Evolutionary conservation across 2,888 invertebrate species (phyloP).

Genomic region (Synanthedon formicaeformis): DNA sequence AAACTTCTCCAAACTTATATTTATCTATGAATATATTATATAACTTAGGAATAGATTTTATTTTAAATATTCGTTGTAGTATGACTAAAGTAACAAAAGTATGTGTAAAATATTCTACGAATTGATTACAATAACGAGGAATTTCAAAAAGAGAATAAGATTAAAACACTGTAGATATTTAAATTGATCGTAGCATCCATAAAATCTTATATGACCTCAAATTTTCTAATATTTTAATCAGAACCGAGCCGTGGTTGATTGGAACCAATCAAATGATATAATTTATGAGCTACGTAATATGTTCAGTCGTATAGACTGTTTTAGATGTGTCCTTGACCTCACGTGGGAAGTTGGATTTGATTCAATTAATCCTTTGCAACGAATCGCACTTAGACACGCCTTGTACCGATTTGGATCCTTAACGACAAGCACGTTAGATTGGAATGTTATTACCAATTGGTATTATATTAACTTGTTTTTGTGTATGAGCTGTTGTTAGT

Average conservation of each 20-base stretch:
- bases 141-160: too few relatives aligned
- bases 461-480: too few relatives aligned
- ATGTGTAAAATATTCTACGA: too few relatives aligned
- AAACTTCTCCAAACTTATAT: too few relatives aligned
- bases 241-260: slow-evolving; percentile 48
- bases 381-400: slow-evolving; percentile 43
- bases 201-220: not conserved
- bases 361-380: slow-evolving; percentile 52
- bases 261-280: slow-evolving; percentile 62
- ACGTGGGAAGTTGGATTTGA: slow-evolving; percentile 18
- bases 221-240: slow-evolving; percentile 30
- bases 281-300: slow-evolving; percentile 46
- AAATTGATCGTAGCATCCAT: not conserved
- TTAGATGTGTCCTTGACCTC: slow-evolving; percentile 38
- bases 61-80: too few relatives aligned
- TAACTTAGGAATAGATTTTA: too few relatives aligned
- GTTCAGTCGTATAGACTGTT: slow-evolving; percentile 15
- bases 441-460: slow-evolving; percentile 13
- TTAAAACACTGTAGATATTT: too few relatives aligned
- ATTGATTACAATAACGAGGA: too few relatives aligned
- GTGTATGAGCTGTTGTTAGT: too few relatives aligned
- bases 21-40: too few relatives aligned
- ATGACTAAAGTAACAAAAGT: too few relatives aligned
- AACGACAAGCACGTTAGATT: slow-evolving; percentile 40
- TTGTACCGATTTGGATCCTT: slow-evolving; percentile 47